These are phyloP conservation scores for Otolemur garnettii DNA, from an alignment of 2,113 vertebrate genomes.

Conservation along the genomic window DNA sequence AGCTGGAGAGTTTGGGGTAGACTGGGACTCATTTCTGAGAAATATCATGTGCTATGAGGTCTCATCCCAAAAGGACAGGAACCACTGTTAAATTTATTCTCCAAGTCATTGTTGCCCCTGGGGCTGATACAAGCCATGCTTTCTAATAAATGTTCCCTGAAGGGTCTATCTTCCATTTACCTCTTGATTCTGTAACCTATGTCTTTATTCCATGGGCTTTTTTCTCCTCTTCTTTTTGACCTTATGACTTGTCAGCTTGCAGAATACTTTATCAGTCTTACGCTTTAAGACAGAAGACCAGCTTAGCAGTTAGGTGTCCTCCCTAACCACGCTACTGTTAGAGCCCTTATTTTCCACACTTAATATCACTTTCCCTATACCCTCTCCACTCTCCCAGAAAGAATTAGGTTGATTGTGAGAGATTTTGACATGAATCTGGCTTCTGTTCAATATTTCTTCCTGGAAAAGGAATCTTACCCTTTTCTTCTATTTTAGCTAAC, in stretches of 20 bases:
- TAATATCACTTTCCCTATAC: neutral
- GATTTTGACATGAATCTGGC: neutral
- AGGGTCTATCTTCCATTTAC: conserved; percentile 32
- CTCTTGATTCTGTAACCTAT: conserved; percentile 60
- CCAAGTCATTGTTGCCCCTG: conserved; percentile 34
- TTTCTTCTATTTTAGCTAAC: conserved; percentile 34
- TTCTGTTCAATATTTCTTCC: neutral
- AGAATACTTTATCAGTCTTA: neutral
- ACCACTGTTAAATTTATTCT: conserved; percentile 61
- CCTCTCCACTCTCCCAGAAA: neutral
- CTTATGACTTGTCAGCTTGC: conserved; percentile 47
- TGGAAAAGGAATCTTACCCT: neutral
- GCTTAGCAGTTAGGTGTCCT: neutral
- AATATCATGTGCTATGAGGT: conserved; percentile 52
- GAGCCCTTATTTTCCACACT: neutral
- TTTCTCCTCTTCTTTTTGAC: neutral
- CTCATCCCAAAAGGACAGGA: conserved; percentile 62
- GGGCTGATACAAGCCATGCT: neutral
- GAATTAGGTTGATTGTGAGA: neutral
- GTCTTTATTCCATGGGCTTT: conserved; percentile 36
- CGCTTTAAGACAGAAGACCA: conserved; percentile 22
- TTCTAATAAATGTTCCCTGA: conserved; percentile 55
- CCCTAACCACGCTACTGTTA: neutral
- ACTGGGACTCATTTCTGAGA: conserved; percentile 68
- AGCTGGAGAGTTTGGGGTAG: neutral